Conservation (phyloP, 2,113 vertebrate species). For the Ploceus nigricollis region DNA sequence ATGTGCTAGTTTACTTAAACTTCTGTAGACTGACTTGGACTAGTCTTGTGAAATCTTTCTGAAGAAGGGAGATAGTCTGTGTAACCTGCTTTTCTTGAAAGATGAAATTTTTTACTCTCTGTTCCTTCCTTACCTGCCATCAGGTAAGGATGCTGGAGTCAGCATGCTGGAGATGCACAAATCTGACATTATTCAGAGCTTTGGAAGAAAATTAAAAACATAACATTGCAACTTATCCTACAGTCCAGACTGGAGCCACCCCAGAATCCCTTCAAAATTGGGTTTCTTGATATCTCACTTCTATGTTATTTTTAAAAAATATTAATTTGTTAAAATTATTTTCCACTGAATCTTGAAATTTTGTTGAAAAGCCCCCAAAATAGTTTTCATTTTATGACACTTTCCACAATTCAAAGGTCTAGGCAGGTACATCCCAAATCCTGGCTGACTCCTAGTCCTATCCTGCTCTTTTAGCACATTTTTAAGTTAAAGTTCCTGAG, state of each 20-base stretch:
- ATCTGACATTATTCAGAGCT: background rate
- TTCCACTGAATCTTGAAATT: background rate
- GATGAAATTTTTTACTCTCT: background rate
- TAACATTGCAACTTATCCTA: background rate
- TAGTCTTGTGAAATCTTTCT: background rate
- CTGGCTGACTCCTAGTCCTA: background rate
- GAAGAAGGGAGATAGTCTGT: background rate
- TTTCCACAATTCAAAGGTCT: background rate
- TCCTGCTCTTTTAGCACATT: background rate
- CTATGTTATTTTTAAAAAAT: background rate
- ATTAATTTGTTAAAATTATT: background rate
- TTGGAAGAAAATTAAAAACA: background rate
- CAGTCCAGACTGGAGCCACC: background rate
- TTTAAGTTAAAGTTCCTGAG: background rate
- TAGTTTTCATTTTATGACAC: background rate
- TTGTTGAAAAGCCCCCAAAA: background rate
- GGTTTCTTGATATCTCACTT: background rate
- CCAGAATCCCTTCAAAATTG: background rate
- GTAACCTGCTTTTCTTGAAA: background rate
- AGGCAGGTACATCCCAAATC: background rate
- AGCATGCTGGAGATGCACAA: background rate
- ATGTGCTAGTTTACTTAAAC: background rate
- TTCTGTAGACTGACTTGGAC: background rate
- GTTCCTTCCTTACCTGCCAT: background rate
- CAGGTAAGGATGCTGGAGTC: too few species aligned